Conservation (phyloP, 2,888 invertebrate genomes). For the Acanthosoma haemorrhoidale region DNA sequence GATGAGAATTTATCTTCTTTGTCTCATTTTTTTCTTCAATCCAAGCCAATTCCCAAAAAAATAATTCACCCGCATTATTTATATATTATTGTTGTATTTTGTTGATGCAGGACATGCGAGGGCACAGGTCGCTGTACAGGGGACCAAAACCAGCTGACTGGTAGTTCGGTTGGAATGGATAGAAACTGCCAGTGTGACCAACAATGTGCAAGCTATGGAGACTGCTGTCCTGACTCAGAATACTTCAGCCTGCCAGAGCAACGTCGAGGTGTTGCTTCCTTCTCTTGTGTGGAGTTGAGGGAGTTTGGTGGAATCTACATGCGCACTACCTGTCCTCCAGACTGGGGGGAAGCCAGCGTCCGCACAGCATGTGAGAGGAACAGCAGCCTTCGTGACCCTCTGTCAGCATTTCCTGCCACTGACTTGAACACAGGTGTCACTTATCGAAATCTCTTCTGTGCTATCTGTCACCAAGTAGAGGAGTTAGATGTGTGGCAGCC, state of each 20-base stretch:
- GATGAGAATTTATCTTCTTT: no score
- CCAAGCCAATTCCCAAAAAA: no score
- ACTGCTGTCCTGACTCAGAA: conserved; percentile 47
- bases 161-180: conserved; percentile 41
- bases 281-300: conserved; percentile 46
- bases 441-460: conserved; percentile 48
- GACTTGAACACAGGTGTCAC: conserved; percentile 39
- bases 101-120: conserved; percentile 42
- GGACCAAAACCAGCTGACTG: conserved; percentile 42
- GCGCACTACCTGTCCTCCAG: conserved; percentile 46
- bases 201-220: no score
- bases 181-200: no score
- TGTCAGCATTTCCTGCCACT: conserved; percentile 41
- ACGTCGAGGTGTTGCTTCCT: conserved; percentile 43
- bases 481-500: conserved; percentile 46
- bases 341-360: conserved; percentile 44
- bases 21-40: no score
- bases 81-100: no score
- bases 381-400: conserved; percentile 36
- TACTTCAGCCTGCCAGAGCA: conserved; percentile 43
- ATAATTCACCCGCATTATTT: no score
- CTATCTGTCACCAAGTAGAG: conserved; percentile 47
- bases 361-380: conserved; percentile 43
- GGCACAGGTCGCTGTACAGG: conserved; percentile 39
- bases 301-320: conserved; percentile 48